Evolutionary conservation across 2,797 vertebrate species (phyloP).

Genomic region (Ceyx erithaca): DNA sequence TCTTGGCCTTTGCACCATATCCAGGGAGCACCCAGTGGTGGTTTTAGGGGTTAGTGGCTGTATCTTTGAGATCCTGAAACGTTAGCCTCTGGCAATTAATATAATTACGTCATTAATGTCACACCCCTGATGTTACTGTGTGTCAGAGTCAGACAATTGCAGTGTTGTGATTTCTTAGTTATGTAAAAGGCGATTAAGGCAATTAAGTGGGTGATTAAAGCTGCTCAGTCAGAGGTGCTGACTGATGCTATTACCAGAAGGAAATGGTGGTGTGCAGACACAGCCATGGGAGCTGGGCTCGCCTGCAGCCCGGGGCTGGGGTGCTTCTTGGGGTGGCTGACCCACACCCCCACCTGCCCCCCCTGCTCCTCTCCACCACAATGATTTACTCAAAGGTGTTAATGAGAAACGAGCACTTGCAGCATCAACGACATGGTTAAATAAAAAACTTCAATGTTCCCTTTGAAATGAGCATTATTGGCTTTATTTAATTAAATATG

Average conservation of each 20-base stretch:
- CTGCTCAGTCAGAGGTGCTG: constrained; percentile 51
- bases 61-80: constrained; percentile 29
- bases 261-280: not conserved
- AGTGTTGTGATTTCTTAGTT: constrained; percentile 74
- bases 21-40: not conserved
- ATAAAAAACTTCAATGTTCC: constrained; percentile 72
- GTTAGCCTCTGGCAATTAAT: constrained; percentile 55
- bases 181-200: constrained; percentile 74
- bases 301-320: not conserved
- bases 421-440: constrained; percentile 59
- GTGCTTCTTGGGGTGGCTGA: not conserved
- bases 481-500: constrained; percentile 84
- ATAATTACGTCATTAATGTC: constrained; percentile 69
- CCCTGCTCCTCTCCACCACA: rapidly evolving
- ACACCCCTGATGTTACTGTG: constrained; percentile 64
- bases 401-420: constrained; percentile 3
- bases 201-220: constrained; percentile 63
- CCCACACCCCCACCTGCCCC: rapidly evolving
- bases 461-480: constrained; percentile 80
- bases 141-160: constrained; percentile 69
- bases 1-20: not conserved
- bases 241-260: constrained; percentile 36
- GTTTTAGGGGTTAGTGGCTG: not conserved
- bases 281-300: not conserved
- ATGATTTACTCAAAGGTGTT: not conserved